Evolutionary conservation across 2,797 vertebrate species (phyloP).

Genomic region (Erithacus rubecula): DNA sequence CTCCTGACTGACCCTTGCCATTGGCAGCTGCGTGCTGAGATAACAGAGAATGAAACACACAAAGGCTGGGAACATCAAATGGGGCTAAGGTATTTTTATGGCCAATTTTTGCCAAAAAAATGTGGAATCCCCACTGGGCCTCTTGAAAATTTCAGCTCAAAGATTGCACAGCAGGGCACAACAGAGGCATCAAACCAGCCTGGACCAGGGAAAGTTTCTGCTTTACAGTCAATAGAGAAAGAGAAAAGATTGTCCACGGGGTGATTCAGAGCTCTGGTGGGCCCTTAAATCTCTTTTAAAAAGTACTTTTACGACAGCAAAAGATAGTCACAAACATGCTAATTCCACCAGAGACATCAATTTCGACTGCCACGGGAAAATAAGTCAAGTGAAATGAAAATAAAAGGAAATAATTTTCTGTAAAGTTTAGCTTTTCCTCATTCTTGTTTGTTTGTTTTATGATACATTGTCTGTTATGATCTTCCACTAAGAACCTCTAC

Average conservation of each 20-base stretch:
- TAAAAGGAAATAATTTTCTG: constrained; percentile 10
- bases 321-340: background rate
- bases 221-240: background rate
- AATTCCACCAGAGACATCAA: background rate
- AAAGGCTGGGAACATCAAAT: background rate
- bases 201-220: background rate
- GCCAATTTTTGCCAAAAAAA: constrained; percentile 28
- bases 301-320: background rate
- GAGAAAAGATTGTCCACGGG: background rate
- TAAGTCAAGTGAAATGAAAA: constrained; percentile 28
- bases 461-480: constrained; percentile 59
- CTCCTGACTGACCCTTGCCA: background rate
- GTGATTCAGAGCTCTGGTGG: background rate
- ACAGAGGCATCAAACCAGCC: background rate
- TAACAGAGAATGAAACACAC: background rate
- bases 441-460: constrained; percentile 50
- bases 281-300: background rate
- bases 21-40: background rate
- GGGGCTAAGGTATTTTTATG: background rate
- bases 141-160: constrained; percentile 16
- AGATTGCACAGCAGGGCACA: background rate
- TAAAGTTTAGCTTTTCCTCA: constrained; percentile 20
- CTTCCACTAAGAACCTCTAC: constrained; percentile 54
- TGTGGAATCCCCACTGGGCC: background rate
- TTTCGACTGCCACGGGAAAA: background rate